Evolutionary conservation across 2,888 invertebrate species (phyloP).

Genomic region (Monoplex corrugatus): DNA sequence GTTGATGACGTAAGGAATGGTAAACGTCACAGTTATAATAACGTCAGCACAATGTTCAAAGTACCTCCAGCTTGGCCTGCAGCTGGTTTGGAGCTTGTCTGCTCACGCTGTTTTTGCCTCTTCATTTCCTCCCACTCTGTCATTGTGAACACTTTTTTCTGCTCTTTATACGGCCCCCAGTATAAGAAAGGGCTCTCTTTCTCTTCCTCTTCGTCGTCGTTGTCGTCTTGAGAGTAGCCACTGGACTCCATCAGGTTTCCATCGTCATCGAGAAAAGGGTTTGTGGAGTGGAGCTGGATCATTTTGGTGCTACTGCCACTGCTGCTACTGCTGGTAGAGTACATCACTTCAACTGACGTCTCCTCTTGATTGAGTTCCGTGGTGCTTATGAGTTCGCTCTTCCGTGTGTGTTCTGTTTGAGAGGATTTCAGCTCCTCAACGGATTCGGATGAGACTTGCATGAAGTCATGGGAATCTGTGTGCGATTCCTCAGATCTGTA

Average conservation of each 20-base stretch:
- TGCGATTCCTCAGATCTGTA: constrained; percentile 70
- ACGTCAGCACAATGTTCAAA: constrained; percentile 48
- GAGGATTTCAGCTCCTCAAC: constrained; percentile 41
- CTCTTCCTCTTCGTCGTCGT: constrained; percentile 52
- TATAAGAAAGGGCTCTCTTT: constrained; percentile 57
- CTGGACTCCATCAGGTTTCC: constrained; percentile 61
- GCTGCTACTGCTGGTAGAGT: background rate
- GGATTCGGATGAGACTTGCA: constrained; percentile 80
- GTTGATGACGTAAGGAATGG: constrained; percentile 15
- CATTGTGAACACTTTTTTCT: constrained; percentile 77
- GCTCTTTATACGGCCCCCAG: constrained; percentile 73
- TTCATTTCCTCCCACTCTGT: constrained; percentile 78
- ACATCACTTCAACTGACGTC: background rate
- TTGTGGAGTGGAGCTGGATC: constrained; percentile 56
- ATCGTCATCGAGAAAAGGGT: constrained; percentile 71
- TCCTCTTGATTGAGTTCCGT: constrained; percentile 20
- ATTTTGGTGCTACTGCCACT: background rate
- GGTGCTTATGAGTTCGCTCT: constrained; percentile 33
- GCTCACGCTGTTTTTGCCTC: constrained; percentile 59
- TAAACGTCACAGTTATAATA: constrained; percentile 28
- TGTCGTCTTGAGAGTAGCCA: constrained; percentile 45
- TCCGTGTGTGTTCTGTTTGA: constrained; percentile 35
- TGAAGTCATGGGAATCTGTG: constrained; percentile 73
- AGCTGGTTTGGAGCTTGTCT: constrained; percentile 30
- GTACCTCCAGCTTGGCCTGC: constrained; percentile 42